A percentile compares a stretch with the other conserved stretches of the same genome.
Evolutionary conservation across 2,888 invertebrate genomes (phyloP).

Genomic region (Aspidiotus rigidus): DNA sequence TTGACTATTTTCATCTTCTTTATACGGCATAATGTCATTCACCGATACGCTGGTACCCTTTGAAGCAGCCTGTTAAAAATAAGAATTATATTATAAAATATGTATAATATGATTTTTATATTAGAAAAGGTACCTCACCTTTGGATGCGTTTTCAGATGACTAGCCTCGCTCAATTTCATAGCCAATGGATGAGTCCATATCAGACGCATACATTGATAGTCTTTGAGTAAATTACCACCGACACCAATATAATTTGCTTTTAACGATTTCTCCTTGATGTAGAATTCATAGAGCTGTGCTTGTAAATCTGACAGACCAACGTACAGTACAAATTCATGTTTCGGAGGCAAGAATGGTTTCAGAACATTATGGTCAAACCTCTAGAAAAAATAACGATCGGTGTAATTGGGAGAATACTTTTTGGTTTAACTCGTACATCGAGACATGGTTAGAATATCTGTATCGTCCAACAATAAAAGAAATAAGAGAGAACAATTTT

Average conservation of each 20-base stretch:
- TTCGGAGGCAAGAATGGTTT: constrained; percentile 92
- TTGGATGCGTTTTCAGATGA: constrained; percentile 44
- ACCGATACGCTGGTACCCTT: constrained; percentile 37
- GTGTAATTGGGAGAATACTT: background rate
- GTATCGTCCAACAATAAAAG: background rate
- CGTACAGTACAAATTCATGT: constrained; percentile 87
- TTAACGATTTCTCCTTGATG: constrained; percentile 57
- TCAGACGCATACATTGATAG: constrained; percentile 59
- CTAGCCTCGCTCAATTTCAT: constrained; percentile 45
- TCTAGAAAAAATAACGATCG: constrained; percentile 44
- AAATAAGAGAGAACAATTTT: background rate
- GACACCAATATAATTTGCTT: constrained; percentile 39
- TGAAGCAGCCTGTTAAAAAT: constrained; percentile 18
- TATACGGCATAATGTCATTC: background rate
- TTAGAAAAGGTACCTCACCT: too few species aligned
- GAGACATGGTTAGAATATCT: too few species aligned
- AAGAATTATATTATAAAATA: too few species aligned
- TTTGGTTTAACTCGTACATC: too few species aligned
- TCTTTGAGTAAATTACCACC: constrained; percentile 49
- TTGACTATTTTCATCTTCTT: background rate
- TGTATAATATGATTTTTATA: too few species aligned
- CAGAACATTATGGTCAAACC: constrained; percentile 84
- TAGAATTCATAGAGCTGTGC: constrained; percentile 71
- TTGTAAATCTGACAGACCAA: constrained; percentile 73
- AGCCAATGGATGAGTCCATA: constrained; percentile 76